A percentile compares a stretch with the other conserved stretches of the same genome.
phyloP scores from a whole-genome alignment of 2,113 vertebrate genomes.

The Otolemur garnettii region DNA sequence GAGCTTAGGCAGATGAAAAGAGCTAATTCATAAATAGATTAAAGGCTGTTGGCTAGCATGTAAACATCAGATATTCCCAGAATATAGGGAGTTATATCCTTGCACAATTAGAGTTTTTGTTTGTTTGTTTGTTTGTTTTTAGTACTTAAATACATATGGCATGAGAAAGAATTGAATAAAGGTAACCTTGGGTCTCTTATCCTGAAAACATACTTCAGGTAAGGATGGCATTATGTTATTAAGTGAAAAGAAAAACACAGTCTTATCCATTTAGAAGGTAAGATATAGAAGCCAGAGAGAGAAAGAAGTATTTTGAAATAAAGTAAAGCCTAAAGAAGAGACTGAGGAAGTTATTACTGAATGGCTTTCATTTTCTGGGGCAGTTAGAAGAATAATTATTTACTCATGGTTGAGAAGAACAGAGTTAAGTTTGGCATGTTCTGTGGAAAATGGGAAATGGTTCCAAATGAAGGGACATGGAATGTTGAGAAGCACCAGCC shows the following conservation, averaged over 20 bases:
- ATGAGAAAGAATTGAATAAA: conserved; percentile 22
- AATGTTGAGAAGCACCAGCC: not conserved
- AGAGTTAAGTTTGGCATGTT: conserved; percentile 1
- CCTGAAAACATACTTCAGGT: not conserved
- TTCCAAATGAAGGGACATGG: not conserved
- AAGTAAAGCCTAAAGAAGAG: conserved; percentile 28
- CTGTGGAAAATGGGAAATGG: conserved; percentile 4
- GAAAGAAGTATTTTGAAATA: not conserved
- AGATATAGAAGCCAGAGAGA: not conserved
- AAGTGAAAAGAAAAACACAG: not conserved
- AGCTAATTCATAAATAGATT: not conserved
- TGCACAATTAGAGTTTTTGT: not conserved
- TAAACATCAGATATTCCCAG: not conserved
- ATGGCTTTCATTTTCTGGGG: not conserved
- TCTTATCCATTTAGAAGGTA: not conserved
- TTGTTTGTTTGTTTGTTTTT: not conserved
- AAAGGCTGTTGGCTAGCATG: not conserved
- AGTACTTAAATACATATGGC: not conserved
- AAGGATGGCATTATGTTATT: not conserved
- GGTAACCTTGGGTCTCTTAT: not conserved
- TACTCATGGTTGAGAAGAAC: not conserved
- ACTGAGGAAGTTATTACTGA: not conserved
- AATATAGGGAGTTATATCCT: not conserved
- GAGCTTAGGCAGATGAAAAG: not conserved
- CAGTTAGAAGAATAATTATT: conserved; percentile 31